Evolutionary conservation across 2,113 vertebrate genomes (phyloP), one percentile per base, ranked within the genome.

Genomic region (Myocastor coypus): DNA sequence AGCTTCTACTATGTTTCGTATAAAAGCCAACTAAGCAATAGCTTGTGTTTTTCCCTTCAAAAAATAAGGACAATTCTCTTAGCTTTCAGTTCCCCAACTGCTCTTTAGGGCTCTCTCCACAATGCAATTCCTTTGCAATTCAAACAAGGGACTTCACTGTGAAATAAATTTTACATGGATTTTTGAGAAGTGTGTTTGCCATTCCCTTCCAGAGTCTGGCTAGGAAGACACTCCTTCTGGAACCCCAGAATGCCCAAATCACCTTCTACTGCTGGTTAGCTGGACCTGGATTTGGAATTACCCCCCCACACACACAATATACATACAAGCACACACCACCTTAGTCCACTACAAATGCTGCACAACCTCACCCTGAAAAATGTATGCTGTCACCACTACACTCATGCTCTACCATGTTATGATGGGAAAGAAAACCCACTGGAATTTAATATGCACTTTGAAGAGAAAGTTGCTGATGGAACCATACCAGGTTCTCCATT

Each of bases 151-250:
- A 87, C 64, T 61, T 94, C 77, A 84, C 81, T 92, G 75, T 96
- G 61, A 95, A 93, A 87, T 89, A 91, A 97, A 96, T 73, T 91
- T 95, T 92, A 73, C 55, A 80, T 6, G 83, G 89, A 63, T 96
- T 96, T 89, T 57, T 55, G 73, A 96, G 96, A 96, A 34, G 30
- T 69, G 42, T 61, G 73, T 52, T 78, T 26, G 83, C 37, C 46
- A 32, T 4, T 87, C 86, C 78, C 46, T 24, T 30, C 73, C 96
- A 71, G 59, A 92, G 85, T 71, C 78, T 77, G 26, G n/a, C 95
- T 9, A 63, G 86, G 73, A 91, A 94, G 81, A 89, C 82, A 92
- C 57, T 87, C 68, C 57, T 92, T 57, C 66, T 40, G 81, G 95
- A 93, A 83, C 55, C 80, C 75, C 40, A 80, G 83, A 97, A 95